Evolutionary conservation across 2,113 vertebrate genomes (phyloP).

Genomic region (Brienomyrus brachyistius): DNA sequence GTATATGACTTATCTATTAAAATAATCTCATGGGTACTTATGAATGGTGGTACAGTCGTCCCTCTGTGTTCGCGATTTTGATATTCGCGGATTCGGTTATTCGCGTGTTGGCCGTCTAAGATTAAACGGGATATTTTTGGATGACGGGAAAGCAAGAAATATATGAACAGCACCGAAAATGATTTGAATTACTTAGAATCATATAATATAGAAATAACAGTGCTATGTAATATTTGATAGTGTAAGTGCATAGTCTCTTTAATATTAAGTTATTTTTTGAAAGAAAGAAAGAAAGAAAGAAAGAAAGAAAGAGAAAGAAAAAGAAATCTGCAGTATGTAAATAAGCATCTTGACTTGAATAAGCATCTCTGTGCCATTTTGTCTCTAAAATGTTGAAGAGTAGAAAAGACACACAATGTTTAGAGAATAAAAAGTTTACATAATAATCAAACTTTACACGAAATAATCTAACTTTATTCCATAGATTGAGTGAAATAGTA

Average conservation of each 20-base stretch:
- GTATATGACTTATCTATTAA: background rate
- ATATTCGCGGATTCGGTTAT: background rate
- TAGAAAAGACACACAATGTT: background rate
- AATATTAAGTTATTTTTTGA: background rate
- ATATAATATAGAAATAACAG: background rate
- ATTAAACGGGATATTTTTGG: background rate
- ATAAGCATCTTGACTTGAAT: background rate
- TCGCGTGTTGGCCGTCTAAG: background rate
- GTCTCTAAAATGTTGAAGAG: background rate
- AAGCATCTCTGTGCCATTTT: background rate
- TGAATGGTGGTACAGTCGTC: background rate
- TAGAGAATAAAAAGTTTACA: background rate
- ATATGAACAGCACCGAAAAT: background rate
- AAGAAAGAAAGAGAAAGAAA: background rate
- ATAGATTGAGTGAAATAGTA: background rate
- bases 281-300: no score
- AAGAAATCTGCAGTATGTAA: background rate
- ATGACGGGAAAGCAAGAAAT: background rate
- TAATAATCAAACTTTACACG: background rate
- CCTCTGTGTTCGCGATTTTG: background rate
- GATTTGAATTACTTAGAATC: background rate
- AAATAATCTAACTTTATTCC: background rate
- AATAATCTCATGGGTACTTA: background rate
- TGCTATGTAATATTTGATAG: background rate
- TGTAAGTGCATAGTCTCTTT: background rate